A percentile compares a stretch with the other conserved stretches of the same genome.
Evolutionary conservation across 2,113 vertebrate genomes (phyloP).

Genomic region (Morone chrysops): DNA sequence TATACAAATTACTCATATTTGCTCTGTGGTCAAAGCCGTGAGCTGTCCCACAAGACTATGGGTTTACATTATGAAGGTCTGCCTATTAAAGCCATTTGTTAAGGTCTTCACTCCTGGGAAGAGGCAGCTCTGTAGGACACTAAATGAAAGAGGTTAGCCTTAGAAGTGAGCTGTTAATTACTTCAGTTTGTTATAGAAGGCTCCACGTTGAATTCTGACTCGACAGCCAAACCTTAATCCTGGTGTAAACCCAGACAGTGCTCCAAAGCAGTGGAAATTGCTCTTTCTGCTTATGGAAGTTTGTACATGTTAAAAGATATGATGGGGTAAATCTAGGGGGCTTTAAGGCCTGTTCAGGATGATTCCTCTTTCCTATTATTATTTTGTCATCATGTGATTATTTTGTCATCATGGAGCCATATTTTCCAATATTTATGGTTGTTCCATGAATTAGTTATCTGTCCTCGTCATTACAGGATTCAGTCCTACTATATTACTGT

Average conservation of each 20-base stretch:
- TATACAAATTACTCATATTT: conserved; percentile 86
- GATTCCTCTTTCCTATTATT: conserved; percentile 77
- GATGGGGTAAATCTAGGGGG: conserved; percentile 65
- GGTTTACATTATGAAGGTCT: conserved; percentile 81
- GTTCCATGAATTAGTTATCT: conserved; percentile 68
- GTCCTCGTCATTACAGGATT: conserved; percentile 52
- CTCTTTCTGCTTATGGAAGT: conserved; percentile 58
- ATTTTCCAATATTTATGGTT: conserved; percentile 75
- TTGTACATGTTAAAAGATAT: conserved; percentile 71
- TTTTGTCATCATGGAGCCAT: conserved; percentile 73
- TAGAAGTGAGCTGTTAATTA: conserved; percentile 80
- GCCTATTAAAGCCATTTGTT: conserved; percentile 86
- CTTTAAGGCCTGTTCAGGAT: conserved; percentile 65
- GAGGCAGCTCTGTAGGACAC: conserved; percentile 68
- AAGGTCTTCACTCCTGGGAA: conserved; percentile 79
- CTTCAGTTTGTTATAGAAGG: conserved; percentile 78
- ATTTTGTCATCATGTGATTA: conserved; percentile 80
- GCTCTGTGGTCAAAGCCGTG: conserved; percentile 80
- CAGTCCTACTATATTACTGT: conserved; percentile 22
- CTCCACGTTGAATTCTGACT: conserved; percentile 65
- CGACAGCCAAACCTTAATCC: conserved; percentile 73
- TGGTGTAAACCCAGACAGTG: conserved; percentile 68
- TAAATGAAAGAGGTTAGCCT: conserved; percentile 74
- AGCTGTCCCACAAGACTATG: conserved; percentile 76
- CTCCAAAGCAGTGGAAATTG: conserved; percentile 68